These are phyloP conservation scores for Acleris laterana DNA, from an alignment of 2,888 invertebrate species.

Conservation along the genomic window DNA sequence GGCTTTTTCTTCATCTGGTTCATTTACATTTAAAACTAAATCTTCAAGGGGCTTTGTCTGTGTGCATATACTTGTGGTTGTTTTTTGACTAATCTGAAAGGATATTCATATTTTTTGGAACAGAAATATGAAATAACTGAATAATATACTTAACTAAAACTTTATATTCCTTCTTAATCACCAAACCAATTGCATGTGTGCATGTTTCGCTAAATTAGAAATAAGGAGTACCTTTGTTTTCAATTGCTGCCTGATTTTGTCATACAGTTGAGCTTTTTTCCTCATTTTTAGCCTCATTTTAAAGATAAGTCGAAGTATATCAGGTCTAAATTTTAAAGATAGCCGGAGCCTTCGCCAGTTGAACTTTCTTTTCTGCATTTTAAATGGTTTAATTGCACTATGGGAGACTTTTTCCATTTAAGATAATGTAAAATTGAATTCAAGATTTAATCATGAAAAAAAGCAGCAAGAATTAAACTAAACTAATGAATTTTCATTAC, in stretches of 20 bases:
- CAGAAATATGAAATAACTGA: neutral
- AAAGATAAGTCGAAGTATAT: conserved; percentile 83
- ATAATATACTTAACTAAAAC: neutral
- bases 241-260: conserved; percentile 83
- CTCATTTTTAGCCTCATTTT: conserved; percentile 83
- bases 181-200: too few species aligned
- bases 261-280: conserved; percentile 84
- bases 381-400: conserved; percentile 36
- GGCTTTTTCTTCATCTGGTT: neutral
- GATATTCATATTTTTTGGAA: neutral
- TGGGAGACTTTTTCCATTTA: conserved; percentile 15
- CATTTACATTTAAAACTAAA: neutral
- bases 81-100: conserved; percentile 13
- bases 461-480: too few species aligned
- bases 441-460: too few species aligned
- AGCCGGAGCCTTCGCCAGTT: conserved; percentile 58
- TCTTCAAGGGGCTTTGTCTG: conserved; percentile 23
- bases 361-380: conserved; percentile 45
- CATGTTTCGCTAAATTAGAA: neutral
- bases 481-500: too few species aligned
- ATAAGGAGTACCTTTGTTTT: conserved; percentile 78
- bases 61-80: conserved; percentile 5
- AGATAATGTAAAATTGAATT: neutral
- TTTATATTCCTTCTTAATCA: neutral
- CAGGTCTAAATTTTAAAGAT: conserved; percentile 83